phyloP scores from a whole-genome alignment of 2,797 vertebrate species.

The Myotis planiceps region DNA sequence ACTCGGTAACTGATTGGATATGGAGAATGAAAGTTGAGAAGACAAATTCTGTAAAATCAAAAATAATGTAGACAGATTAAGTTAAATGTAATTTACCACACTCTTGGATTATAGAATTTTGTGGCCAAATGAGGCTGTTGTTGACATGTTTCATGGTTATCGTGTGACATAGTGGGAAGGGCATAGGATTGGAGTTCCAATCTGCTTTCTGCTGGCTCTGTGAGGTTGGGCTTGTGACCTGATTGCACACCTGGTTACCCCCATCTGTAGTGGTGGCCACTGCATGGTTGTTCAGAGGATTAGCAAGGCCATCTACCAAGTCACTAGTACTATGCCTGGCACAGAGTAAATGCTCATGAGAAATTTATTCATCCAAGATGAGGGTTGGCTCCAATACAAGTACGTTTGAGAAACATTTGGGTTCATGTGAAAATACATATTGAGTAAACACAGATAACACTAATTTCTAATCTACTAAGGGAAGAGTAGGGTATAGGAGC shows the following conservation, averaged over 20 bases:
- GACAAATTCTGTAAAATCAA: background rate
- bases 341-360: background rate
- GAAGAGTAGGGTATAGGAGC: background rate
- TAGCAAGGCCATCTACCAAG: background rate
- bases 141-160: background rate
- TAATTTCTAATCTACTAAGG: background rate
- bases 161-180: background rate
- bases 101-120: background rate
- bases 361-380: background rate
- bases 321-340: background rate
- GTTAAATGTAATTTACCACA: background rate
- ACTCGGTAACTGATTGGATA: background rate
- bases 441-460: background rate
- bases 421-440: background rate
- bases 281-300: background rate
- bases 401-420: background rate
- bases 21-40: background rate
- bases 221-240: background rate
- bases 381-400: background rate
- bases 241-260: background rate
- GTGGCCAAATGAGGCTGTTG: background rate
- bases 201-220: background rate
- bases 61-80: background rate
- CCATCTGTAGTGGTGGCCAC: background rate
- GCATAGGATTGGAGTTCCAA: background rate